Conservation (phyloP, 1,140 invertebrate species). For the Goniozus legneri region DNA sequence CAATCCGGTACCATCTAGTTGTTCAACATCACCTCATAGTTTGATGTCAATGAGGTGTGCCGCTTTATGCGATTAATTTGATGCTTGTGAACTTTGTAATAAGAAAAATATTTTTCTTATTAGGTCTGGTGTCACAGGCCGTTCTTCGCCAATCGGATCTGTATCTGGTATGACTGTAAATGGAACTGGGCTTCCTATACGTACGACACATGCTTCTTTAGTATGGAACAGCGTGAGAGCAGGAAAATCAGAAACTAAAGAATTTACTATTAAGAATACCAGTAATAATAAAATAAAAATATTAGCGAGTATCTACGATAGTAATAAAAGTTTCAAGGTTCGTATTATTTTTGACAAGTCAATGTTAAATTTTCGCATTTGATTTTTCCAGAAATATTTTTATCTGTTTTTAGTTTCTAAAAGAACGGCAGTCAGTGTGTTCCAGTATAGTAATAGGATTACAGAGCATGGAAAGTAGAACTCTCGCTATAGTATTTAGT, state of each 20-base stretch:
- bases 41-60: slow-evolving; percentile 34
- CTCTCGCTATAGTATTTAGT: slow-evolving; percentile 46
- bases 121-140: slow-evolving; percentile 35
- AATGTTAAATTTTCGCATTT: background rate
- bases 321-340: slow-evolving; percentile 45
- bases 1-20: slow-evolving; percentile 18
- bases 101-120: slow-evolving; percentile 5
- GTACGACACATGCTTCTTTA: slow-evolving; percentile 50
- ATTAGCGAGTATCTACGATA: slow-evolving; percentile 42
- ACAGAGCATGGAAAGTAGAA: slow-evolving; percentile 52
- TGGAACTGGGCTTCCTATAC: slow-evolving; percentile 47
- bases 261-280: slow-evolving; percentile 54
- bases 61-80: slow-evolving; percentile 1
- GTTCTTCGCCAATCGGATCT: slow-evolving; percentile 45
- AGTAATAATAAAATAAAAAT: slow-evolving; percentile 53
- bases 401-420: slow-evolving; percentile 34
- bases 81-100: background rate
- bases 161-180: slow-evolving; percentile 34
- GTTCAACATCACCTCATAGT: slow-evolving; percentile 45
- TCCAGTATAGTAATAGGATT: slow-evolving; percentile 38
- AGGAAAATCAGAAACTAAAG: slow-evolving; percentile 49
- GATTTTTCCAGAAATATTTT: slow-evolving; percentile 7
- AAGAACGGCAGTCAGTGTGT: slow-evolving; percentile 35
- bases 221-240: slow-evolving; percentile 55
- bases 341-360: slow-evolving; percentile 6